Evolutionary conservation across 1,140 invertebrate genomes (phyloP).

Genomic region (Pseudomyrmex concolor): DNA sequence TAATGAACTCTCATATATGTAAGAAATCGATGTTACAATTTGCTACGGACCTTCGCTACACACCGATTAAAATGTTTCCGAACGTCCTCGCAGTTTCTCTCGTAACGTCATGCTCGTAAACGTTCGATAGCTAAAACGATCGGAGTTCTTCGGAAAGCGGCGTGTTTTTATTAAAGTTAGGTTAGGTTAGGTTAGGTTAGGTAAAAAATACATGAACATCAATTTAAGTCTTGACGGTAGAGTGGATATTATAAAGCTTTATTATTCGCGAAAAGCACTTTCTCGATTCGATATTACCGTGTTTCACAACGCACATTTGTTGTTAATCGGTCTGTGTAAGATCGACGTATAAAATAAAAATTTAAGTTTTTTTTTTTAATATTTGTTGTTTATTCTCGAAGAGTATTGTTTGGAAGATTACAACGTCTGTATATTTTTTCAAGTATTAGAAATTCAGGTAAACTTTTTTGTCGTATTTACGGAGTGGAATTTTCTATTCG

Average conservation of each 20-base stretch:
- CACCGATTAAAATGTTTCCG: constrained; percentile 65
- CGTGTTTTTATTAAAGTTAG: constrained; percentile 48
- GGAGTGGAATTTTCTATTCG: constrained; percentile 44
- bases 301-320: no score
- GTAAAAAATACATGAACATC: constrained; percentile 27
- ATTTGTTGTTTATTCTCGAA: no score
- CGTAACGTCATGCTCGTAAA: constrained; percentile 71
- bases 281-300: constrained; percentile 12
- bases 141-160: constrained; percentile 69
- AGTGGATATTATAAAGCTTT: constrained; percentile 6
- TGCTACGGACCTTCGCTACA: constrained; percentile 63
- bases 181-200: no score
- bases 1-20: no score
- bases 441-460: not conserved
- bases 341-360: no score
- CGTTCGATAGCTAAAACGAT: constrained; percentile 63
- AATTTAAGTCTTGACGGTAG: not conserved
- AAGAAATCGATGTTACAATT: constrained; percentile 69
- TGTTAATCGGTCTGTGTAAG: no score
- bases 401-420: no score
- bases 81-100: constrained; percentile 38
- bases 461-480: not conserved
- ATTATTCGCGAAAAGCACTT: constrained; percentile 18
- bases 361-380: no score
- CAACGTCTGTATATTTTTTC: not conserved